Base-by-base conservation (phyloP, 1,140 invertebrate species). In the Tetramorium parvispinum region DNA sequence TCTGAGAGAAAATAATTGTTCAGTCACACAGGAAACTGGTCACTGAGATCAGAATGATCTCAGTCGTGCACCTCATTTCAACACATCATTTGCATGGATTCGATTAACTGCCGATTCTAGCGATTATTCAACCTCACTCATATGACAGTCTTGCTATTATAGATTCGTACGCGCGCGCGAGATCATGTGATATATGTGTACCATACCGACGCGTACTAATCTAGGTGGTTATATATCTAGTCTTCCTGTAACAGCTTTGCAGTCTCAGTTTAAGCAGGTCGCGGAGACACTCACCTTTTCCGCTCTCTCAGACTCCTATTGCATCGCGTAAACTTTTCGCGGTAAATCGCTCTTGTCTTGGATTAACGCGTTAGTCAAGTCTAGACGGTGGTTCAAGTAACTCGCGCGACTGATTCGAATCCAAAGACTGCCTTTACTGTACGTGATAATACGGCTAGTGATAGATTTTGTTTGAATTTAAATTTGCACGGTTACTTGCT, bases 241-340 rank as follows among this genome's bases (percentile, higher is more conserved):
- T 32, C 49, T 78, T 89, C 77, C 73, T 85, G 51, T 65, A 66
- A 87, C 65, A 85, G 57, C 83, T 73, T 75, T 68, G 53, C 13
- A 7, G 11, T 73, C 63, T 73, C 63, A 24, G 16, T 83, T 61
- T 85, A 83, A 87, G 77, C 46, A 76, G 71, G 65, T 87, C 85
- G 88, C 85, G 88, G 49, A 43, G 57, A 87, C 43, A 32, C 75
- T 32, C 76, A 86, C 87, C 76, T 75, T 82, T 59, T 76, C 32
- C 83, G 77, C 78, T 32, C 83, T 71, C 78, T 32, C 32, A 32
- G 77, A 73, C 88, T 49, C 49, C 51, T 53, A 16, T 89, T 89
- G 78, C 88, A 78, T 82, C 59, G 68, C 11, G n/a, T n/a, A 66
- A 82, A 40, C 43, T 61, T 77, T 46, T 61, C 27, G 51, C 21